Evolutionary conservation across 2,888 invertebrate genomes (phyloP), one percentile per base, ranked within the genome.

Genomic region (Nematopogon swammerdamellus): DNA sequence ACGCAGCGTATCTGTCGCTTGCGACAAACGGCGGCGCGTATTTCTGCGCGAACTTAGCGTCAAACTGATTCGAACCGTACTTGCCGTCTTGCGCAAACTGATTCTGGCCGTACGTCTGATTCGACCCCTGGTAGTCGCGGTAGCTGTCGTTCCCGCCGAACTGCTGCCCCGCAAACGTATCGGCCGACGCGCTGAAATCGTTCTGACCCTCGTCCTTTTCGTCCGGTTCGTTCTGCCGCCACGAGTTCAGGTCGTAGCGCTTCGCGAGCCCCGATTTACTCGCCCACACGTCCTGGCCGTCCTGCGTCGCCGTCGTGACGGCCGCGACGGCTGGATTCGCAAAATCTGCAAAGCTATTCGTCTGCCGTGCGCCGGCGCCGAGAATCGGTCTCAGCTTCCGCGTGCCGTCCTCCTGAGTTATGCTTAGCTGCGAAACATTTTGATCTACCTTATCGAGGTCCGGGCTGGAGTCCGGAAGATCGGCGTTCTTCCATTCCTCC

Each of bases 321-420:
- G 18, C 43, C 18, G n/a, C 14, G n/a, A 17, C 43, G 6, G 4
- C 18, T 11, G n/a, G n/a, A n/a, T n/a, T n/a, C n/a, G n/a, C n/a
- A n/a, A n/a, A n/a, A n/a, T n/a, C n/a, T n/a, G 16, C 4, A 11
- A 43, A 43, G 19, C 44, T 44, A 17, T 44, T 18, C 3, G 5
- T 44, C 36, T 74, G 74, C 25, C 72, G 60, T 0, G 76, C 76
- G 0, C 77, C 79, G 0, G 77, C 79, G 0, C 79, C 79, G 2
- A 79, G 56, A 3, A 79, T 79, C 0, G 79, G 79, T 52, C 79
- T 62, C 8, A 76, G 53, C 14, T 75, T 76, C 0, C 77, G 76
- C 36, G 47, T 19, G 0, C 61, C 49, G n/a, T 73, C 72, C 1
- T 70, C 73, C 14, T 72, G 63, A 3, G 60, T 68, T 1, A 75